Base-by-base conservation (phyloP, 2,888 invertebrate genomes). In the Rhagonycha fulva region DNA sequence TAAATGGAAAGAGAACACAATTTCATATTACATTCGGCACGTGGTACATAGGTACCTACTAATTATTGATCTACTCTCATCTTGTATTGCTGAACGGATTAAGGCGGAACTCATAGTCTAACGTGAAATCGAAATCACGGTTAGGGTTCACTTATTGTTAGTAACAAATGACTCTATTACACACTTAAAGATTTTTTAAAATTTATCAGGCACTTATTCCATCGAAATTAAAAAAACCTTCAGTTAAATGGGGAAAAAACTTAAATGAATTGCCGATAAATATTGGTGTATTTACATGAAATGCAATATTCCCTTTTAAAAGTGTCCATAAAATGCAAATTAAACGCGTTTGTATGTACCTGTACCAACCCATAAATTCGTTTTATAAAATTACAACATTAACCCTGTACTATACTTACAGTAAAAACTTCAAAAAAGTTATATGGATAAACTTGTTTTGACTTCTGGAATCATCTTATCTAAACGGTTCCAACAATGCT, bases 151-250 rank as follows among this genome's bases (percentile, higher is more conserved):
- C 85, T 81, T 86, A 86, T 86, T 86, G 85, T 87, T 84, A 85
- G 85, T 86, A 85, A 83, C 80, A 82, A 87, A 87, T 86, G 85
- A 84, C 86, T 87, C 84, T 86, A 87, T 87, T 86, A 86, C 86
- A 85, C 84, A 83, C n/a, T 47, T 47, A 2, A 47, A 47, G 2
- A 1, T 47, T 47, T 47, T 47, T 7, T n/a, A 9, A 7, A 28
- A 28, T 28, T 28, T 9, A 28, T 28, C 28, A 19, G 19, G 28
- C 28, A 28, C 7, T 28, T 19, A 19, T 19, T 19, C 1, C 19
- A 19, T 19, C 19, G 2, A 19, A 19, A 19, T 19, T 19, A 19
- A 9, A 28, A 9, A 28, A 9, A 28, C 7, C 2, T 9, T 9
- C 9, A n/a, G n/a, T 5, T n/a, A 47, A 47, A 47, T 47, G 47